Percentiles rank a stretch among this genome's conserved stretches.
Evolutionary conservation across 2,797 vertebrate species (phyloP).

Genomic region (Acanthopagrus latus): DNA sequence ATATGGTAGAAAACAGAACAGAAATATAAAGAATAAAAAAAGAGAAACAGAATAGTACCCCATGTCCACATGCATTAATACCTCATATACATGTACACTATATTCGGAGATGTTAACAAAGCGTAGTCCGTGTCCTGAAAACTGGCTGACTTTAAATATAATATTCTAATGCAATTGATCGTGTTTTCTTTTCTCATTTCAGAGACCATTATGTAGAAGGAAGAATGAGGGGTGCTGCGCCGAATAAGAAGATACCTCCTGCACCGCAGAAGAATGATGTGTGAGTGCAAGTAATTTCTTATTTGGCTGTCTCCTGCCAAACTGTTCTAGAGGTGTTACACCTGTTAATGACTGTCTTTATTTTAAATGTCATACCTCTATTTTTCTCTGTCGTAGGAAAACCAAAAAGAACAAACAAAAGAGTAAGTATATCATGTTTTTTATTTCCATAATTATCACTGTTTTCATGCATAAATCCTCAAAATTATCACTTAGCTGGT

Average conservation of each 20-base stretch:
- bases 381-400: constrained; percentile 86
- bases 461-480: not conserved
- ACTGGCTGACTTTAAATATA: not conserved
- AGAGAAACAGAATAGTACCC: not conserved
- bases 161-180: not conserved
- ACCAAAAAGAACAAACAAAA: constrained; percentile 99
- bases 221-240: constrained; percentile 98
- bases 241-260: constrained; percentile 96
- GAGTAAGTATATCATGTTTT: constrained; percentile 83
- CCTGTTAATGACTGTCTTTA: not conserved
- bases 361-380: not conserved
- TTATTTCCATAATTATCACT: not conserved
- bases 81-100: not conserved
- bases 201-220: constrained; percentile 99
- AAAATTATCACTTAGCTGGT: not conserved
- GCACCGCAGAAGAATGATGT: constrained; percentile 97
- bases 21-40: too few relatives aligned
- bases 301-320: not conserved
- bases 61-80: not conserved
- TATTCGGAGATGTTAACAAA: not conserved
- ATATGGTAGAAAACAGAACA: not conserved
- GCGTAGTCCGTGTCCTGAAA: not conserved
- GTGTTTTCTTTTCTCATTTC: constrained; percentile 35
- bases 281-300: constrained; percentile 82
- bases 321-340: not conserved